phyloP scores from a whole-genome alignment of 2,888 invertebrate species.

The Hyalella azteca region DNA sequence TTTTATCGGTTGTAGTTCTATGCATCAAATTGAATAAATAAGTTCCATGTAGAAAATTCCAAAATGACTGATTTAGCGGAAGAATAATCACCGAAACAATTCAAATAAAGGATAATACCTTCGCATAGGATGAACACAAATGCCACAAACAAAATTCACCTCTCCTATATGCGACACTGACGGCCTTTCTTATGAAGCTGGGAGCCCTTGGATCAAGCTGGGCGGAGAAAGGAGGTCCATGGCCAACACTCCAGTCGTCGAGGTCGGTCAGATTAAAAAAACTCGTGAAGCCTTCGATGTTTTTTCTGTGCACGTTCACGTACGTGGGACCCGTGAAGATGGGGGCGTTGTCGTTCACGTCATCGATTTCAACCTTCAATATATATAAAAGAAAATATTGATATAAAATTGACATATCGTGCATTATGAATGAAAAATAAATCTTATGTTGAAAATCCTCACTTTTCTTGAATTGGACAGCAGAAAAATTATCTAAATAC shows the following conservation, averaged over 20 bases:
- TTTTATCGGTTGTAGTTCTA: no score
- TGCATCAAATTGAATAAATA: no score
- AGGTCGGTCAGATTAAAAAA: constrained; percentile 40
- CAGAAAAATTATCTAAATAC: no score
- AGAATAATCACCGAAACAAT: no score
- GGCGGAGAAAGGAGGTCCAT: constrained; percentile 48
- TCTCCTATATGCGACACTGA: not conserved
- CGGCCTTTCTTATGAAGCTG: not conserved
- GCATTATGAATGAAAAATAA: no score
- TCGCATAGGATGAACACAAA: no score
- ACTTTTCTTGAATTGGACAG: no score
- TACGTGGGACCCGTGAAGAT: constrained; percentile 12
- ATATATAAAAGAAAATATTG: not conserved
- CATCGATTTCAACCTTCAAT: constrained; percentile 28
- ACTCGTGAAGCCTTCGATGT: not conserved
- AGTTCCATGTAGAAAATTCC: no score
- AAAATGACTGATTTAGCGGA: no score
- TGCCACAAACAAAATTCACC: not conserved
- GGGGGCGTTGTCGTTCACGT: constrained; percentile 42
- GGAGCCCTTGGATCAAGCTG: constrained; percentile 37
- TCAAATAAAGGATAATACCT: no score
- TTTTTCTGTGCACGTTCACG: constrained; percentile 34
- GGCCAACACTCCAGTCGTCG: constrained; percentile 46
- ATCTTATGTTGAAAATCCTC: no score
- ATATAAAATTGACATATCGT: no score